Evolutionary conservation across 2,888 invertebrate genomes (phyloP).

Genomic region (Mimachlamys varia): DNA sequence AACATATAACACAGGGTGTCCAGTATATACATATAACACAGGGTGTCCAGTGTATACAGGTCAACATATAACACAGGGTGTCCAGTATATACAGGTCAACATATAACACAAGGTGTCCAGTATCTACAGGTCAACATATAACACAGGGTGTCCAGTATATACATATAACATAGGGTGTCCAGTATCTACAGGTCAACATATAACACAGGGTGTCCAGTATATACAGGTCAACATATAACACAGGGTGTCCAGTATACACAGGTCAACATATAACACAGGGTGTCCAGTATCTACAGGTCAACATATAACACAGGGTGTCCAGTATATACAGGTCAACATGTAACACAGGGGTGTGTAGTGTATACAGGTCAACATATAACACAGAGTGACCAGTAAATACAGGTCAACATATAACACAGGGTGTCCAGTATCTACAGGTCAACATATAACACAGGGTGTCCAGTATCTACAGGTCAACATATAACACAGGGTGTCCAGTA

Average conservation of each 20-base stretch:
- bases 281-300: too few relatives aligned
- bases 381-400: not conserved
- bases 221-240: too few relatives aligned
- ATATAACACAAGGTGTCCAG: not conserved
- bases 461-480: too few relatives aligned
- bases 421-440: too few relatives aligned
- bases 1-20: not conserved
- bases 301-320: not conserved
- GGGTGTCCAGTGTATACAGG: not conserved
- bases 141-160: not conserved
- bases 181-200: not conserved
- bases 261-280: too few relatives aligned
- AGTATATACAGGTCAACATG: not conserved
- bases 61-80: not conserved
- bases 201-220: too few relatives aligned
- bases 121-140: slow-evolving; percentile 16
- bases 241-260: too few relatives aligned
- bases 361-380: not conserved
- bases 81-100: not conserved
- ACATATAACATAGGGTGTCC: not conserved
- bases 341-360: not conserved
- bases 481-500: too few relatives aligned
- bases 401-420: too few relatives aligned
- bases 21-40: not conserved
- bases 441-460: too few relatives aligned